These are phyloP conservation scores for Hozukius guyotensis DNA, from an alignment of 2,797 vertebrate genomes.

Conservation along the genomic window DNA sequence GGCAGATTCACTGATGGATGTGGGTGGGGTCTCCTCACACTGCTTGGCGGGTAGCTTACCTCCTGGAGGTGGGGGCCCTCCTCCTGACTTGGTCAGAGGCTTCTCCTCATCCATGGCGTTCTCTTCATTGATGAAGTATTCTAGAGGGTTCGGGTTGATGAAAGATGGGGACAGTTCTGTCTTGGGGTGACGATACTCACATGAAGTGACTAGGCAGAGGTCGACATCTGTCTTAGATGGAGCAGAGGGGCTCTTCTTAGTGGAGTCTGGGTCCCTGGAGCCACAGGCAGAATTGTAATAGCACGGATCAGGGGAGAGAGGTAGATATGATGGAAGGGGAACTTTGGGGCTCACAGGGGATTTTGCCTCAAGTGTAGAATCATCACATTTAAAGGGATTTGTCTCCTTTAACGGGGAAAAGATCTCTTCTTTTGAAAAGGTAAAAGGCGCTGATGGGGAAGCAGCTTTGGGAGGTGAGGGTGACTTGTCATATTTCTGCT, in stretches of 20 bases:
- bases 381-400: conserved; percentile 81
- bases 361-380: conserved; percentile 83
- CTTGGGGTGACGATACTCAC: conserved; percentile 95
- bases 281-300: conserved; percentile 69
- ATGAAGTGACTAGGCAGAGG: conserved; percentile 93
- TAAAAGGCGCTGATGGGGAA: conserved; percentile 77
- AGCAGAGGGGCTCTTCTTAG: conserved; percentile 72
- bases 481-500: conserved; percentile 62
- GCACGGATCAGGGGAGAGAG: conserved; percentile 63
- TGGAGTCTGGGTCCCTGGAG: conserved; percentile 75
- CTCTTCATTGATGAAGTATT: conserved; percentile 94
- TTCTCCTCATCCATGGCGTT: conserved; percentile 86
- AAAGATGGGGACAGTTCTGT: conserved; percentile 97
- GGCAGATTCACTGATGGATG: conserved; percentile 94
- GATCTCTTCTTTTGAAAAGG: conserved; percentile 70
- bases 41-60: conserved; percentile 89
- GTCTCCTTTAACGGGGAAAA: conserved; percentile 62
- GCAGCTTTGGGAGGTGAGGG: conserved; percentile 65
- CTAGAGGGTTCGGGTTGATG: conserved; percentile 95
- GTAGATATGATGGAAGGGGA: conserved; percentile 66
- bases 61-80: conserved; percentile 89
- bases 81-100: conserved; percentile 85
- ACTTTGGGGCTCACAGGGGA: conserved; percentile 75
- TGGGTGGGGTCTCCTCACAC: conserved; percentile 97
- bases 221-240: conserved; percentile 91